phyloP scores from a whole-genome alignment of 2,113 vertebrate genomes.

The Mirza zaza region DNA sequence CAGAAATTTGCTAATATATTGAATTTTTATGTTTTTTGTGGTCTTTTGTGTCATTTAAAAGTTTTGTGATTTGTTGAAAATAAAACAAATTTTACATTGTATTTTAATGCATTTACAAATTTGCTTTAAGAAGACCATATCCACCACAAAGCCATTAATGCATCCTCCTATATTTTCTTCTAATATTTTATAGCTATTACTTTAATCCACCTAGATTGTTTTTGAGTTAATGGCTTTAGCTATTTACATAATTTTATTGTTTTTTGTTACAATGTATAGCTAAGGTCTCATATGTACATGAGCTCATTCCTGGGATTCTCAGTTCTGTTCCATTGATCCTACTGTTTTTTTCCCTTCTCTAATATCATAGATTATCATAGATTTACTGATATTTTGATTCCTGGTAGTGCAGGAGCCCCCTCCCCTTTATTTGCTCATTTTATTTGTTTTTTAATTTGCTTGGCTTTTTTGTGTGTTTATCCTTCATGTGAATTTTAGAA shows the following conservation, averaged over 20 bases:
- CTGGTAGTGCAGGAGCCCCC: background rate
- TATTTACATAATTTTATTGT: background rate
- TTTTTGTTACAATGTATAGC: background rate
- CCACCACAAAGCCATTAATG: background rate
- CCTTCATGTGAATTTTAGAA: conserved; percentile 10
- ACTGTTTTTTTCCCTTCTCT: background rate
- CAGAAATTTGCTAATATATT: background rate
- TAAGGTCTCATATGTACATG: background rate
- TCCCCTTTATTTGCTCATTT: background rate
- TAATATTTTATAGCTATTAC: background rate
- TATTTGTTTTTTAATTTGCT: background rate
- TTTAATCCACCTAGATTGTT: background rate
- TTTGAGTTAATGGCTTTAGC: background rate
- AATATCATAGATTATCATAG: background rate
- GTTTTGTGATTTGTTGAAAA: background rate
- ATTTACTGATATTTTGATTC: background rate
- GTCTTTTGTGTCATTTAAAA: background rate
- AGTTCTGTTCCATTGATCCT: background rate
- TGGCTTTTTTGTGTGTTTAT: background rate
- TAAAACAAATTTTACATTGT: background rate
- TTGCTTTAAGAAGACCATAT: background rate
- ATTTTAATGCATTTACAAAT: background rate
- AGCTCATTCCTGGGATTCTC: background rate
- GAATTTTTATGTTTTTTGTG: background rate
- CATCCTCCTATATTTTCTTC: background rate